A percentile compares a stretch with the other conserved stretches of the same genome.
These are phyloP conservation scores for Catharus bicknelli DNA, from an alignment of 2,113 vertebrate species.

Conservation along the genomic window DNA sequence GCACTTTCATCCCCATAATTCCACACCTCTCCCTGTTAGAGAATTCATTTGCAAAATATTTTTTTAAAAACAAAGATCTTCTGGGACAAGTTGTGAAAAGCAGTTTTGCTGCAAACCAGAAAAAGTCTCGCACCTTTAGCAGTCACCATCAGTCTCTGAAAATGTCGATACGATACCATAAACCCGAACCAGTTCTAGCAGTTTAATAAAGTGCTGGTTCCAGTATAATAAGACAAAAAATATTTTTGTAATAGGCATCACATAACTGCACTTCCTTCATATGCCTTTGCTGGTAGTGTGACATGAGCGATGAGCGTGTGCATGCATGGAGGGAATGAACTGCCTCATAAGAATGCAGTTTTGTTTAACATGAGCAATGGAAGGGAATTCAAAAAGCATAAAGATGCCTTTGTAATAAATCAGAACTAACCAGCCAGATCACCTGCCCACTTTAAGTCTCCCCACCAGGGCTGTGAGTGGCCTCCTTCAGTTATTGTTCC, in stretches of 20 bases:
- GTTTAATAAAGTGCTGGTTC: not conserved
- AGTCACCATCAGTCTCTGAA: not conserved
- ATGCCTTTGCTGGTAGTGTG: not conserved
- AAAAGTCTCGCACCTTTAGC: not conserved
- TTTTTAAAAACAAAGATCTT: not conserved
- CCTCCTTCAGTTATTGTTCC: not conserved
- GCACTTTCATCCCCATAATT: not conserved
- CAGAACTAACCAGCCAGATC: slow-evolving; percentile 27
- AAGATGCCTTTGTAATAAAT: slow-evolving; percentile 46
- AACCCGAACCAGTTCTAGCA: not conserved
- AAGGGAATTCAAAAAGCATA: slow-evolving; percentile 15
- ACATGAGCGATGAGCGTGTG: not conserved
- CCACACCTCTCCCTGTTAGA: not conserved
- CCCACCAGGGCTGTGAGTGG: not conserved
- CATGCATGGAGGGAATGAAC: not conserved
- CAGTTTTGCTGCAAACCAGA: not conserved
- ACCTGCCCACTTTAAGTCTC: not conserved
- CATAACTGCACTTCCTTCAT: not conserved
- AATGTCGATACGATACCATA: not conserved
- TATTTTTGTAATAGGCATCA: not conserved
- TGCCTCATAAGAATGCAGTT: not conserved
- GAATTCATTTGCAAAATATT: not conserved
- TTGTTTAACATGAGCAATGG: not conserved
- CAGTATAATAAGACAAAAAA: not conserved
- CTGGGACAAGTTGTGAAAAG: not conserved